phyloP scores from a whole-genome alignment of 2,888 invertebrate genomes.

The Melipona beecheii region DNA sequence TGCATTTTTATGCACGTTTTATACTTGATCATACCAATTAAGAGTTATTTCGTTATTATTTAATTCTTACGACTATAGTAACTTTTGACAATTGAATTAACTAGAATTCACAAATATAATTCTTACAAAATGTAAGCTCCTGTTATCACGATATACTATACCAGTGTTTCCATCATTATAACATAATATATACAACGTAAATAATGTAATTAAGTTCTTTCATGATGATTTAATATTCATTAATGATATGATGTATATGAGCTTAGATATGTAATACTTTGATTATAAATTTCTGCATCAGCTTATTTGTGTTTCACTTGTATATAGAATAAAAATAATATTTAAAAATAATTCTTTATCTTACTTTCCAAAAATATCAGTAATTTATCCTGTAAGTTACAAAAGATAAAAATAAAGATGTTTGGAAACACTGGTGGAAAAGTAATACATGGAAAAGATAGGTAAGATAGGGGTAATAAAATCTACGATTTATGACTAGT shows the following conservation, averaged over 20 bases:
- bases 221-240: not conserved
- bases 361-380: constrained; percentile 2
- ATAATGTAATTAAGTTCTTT: not conserved
- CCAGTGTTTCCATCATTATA: constrained; percentile 44
- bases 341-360: not conserved
- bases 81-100: constrained; percentile 19
- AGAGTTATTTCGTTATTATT: constrained; percentile 42
- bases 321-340: not conserved
- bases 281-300: not conserved
- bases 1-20: not conserved
- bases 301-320: not conserved
- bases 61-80: constrained; percentile 2
- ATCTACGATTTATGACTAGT: constrained; percentile 31
- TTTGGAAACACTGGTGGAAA: constrained; percentile 45
- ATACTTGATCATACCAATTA: constrained; percentile 40
- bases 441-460: not conserved
- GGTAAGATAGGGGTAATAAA: constrained; percentile 20
- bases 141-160: constrained; percentile 34
- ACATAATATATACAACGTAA: constrained; percentile 5
- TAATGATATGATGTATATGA: constrained; percentile 8
- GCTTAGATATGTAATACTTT: constrained; percentile 41
- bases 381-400: not conserved
- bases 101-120: constrained; percentile 29
- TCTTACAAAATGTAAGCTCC: constrained; percentile 35
- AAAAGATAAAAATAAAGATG: not conserved